Evolutionary conservation across 37 sponge, comb jelly and placozoan genomes (phyloP).

Genomic region (Dysidea cf. avara): DNA sequence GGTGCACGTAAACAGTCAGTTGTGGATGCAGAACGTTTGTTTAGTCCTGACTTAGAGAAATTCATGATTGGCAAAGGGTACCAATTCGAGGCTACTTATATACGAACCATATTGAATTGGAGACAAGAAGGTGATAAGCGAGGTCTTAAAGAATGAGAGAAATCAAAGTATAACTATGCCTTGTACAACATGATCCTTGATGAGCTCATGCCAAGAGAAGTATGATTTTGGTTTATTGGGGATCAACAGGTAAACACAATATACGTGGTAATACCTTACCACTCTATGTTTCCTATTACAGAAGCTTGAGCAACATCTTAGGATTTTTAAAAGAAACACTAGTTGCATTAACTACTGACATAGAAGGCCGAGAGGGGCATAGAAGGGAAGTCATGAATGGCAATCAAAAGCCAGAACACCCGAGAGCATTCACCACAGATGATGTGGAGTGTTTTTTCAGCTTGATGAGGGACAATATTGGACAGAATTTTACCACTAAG

Average conservation of each 20-base stretch:
- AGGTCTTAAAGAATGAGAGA: no score
- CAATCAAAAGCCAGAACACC: no score
- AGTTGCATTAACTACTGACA: background rate
- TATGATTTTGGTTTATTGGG: background rate
- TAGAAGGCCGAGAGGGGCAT: background rate
- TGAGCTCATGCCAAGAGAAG: background rate
- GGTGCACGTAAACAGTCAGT: slow-evolving; percentile 23
- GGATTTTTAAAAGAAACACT: background rate
- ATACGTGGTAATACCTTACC: no score
- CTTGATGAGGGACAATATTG: no score
- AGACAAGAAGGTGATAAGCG: background rate
- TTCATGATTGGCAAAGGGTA: background rate
- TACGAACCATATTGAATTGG: background rate
- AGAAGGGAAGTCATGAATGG: no score
- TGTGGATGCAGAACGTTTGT: slow-evolving; percentile 12
- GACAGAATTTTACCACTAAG: no score
- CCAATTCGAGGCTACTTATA: background rate
- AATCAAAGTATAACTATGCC: background rate
- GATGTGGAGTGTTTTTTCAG: no score
- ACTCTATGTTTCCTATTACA: no score
- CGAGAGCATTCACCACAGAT: no score
- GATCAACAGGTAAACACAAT: no score
- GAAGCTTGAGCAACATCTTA: no score
- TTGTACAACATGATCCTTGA: background rate
- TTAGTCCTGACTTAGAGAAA: background rate